Conservation (phyloP, 2,888 invertebrate species). For the Thymelicus sylvestris region DNA sequence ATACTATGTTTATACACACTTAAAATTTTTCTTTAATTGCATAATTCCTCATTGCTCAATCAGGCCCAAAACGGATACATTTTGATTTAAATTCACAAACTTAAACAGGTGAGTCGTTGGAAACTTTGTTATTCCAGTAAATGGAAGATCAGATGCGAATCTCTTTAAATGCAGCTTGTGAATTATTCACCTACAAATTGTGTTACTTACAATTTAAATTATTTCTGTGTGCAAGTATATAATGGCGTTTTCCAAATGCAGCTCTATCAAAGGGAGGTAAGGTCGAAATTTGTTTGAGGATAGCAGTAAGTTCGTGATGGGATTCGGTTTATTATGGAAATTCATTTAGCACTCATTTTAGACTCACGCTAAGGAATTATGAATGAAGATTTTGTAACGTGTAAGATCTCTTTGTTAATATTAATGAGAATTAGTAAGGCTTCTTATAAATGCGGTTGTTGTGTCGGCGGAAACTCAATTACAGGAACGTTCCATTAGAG, state of each 20-base stretch:
- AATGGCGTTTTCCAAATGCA: background rate
- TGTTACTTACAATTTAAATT: conserved; percentile 37
- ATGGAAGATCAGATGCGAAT: conserved; percentile 29
- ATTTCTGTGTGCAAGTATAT: conserved; percentile 29
- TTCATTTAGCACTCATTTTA: conserved; percentile 27
- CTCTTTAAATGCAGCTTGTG: conserved; percentile 24
- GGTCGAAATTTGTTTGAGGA: conserved; percentile 1
- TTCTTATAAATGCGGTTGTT: background rate
- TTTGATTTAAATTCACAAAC: conserved; percentile 1
- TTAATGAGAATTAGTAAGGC: conserved; percentile 1
- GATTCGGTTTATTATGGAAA: conserved; percentile 23
- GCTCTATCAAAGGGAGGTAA: background rate
- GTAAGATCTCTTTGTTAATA: conserved; percentile 15
- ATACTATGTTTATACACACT: too few relatives aligned
- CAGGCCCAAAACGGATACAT: background rate
- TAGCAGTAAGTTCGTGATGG: background rate
- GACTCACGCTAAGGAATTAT: conserved; percentile 19
- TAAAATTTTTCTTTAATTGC: background rate
- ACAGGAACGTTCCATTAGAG: background rate
- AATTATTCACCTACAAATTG: conserved; percentile 35
- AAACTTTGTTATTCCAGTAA: conserved; percentile 27
- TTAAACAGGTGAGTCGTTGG: conserved; percentile 6
- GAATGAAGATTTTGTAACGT: conserved; percentile 10
- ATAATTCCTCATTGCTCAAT: background rate
- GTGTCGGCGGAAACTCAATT: background rate